phyloP scores from a whole-genome alignment of 1,140 invertebrate genomes.

The Reticulitermes speratus region DNA sequence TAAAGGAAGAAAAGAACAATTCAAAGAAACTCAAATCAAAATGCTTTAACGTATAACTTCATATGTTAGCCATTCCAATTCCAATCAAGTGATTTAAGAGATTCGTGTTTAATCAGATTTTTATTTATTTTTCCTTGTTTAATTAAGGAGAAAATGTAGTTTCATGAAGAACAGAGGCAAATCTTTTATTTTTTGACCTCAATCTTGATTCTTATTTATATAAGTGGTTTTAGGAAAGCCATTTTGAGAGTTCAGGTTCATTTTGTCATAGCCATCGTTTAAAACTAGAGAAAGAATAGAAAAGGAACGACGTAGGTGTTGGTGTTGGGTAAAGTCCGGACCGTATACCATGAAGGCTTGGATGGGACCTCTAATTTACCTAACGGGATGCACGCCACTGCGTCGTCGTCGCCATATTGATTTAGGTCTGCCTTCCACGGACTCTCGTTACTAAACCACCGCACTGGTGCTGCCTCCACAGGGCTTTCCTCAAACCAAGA shows the following conservation, averaged over 20 bases:
- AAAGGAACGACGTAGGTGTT: constrained; percentile 22
- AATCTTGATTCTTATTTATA: constrained; percentile 31
- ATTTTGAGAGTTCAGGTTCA: constrained; percentile 34
- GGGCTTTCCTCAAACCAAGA: constrained; percentile 36
- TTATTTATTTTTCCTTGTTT: constrained; percentile 34
- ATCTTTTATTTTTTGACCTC: neutral
- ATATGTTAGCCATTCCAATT: constrained; percentile 37
- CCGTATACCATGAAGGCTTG: constrained; percentile 5
- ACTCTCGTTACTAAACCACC: neutral
- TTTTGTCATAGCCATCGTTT: constrained; percentile 31
- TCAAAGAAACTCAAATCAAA: constrained; percentile 36
- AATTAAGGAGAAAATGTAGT: constrained; percentile 23
- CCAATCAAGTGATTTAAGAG: constrained; percentile 35
- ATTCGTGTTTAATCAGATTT: constrained; percentile 32
- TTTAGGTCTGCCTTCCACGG: constrained; percentile 26
- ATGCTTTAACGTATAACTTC: constrained; percentile 35
- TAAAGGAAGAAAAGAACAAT: constrained; percentile 37
- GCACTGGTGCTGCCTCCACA: constrained; percentile 30
- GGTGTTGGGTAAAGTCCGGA: neutral
- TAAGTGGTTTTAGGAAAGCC: constrained; percentile 37
- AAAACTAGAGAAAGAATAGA: constrained; percentile 35
- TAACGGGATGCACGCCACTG: neutral
- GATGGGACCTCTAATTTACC: constrained; percentile 24
- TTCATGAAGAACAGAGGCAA: constrained; percentile 18
- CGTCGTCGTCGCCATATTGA: constrained; percentile 15